phyloP scores from a whole-genome alignment of 2,888 invertebrate genomes.

The Nomada lathburiana region DNA sequence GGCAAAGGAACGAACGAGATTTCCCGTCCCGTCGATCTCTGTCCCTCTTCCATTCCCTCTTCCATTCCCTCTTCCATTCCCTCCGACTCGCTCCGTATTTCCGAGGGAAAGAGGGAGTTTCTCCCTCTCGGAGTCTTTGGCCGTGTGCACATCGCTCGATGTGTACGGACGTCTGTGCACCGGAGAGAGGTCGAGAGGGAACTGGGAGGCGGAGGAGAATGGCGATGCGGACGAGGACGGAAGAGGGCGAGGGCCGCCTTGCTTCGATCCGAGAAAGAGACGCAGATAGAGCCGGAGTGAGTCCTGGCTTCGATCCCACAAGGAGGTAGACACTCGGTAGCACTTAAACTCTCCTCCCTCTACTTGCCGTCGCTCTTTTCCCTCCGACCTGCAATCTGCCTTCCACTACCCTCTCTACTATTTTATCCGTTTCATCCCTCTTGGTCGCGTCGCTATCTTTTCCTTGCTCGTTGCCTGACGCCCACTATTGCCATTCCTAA shows the following conservation, averaged over 20 bases:
- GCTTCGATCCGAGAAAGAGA: conserved; percentile 84
- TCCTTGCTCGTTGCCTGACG: not conserved
- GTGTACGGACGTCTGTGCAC: conserved; percentile 57
- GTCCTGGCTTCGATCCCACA: conserved; percentile 81
- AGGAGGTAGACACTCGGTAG: conserved; percentile 82
- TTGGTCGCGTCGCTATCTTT: conserved; percentile 28
- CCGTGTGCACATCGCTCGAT: conserved; percentile 55
- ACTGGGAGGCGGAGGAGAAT: conserved; percentile 63
- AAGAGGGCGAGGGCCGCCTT: conserved; percentile 68
- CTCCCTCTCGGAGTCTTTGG: conserved; percentile 61
- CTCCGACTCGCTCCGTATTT: conserved; percentile 46
- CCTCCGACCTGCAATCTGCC: conserved; percentile 60
- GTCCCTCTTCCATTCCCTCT: conserved; percentile 42
- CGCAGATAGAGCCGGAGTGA: conserved; percentile 75
- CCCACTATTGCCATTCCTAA: not conserved
- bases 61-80: conserved; percentile 42
- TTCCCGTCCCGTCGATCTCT: conserved; percentile 57
- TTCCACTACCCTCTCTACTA: conserved; percentile 49
- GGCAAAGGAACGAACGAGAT: conserved; percentile 54
- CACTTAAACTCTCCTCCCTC: conserved; percentile 80
- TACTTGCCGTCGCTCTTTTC: conserved; percentile 60
- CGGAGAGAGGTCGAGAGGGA: conserved; percentile 64
- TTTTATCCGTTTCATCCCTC: conserved; percentile 60
- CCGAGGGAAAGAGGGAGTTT: conserved; percentile 66
- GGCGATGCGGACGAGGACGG: conserved; percentile 42